Evolutionary conservation across 1,140 invertebrate species (phyloP).

Genomic region (Lordiphosa collinella): DNA sequence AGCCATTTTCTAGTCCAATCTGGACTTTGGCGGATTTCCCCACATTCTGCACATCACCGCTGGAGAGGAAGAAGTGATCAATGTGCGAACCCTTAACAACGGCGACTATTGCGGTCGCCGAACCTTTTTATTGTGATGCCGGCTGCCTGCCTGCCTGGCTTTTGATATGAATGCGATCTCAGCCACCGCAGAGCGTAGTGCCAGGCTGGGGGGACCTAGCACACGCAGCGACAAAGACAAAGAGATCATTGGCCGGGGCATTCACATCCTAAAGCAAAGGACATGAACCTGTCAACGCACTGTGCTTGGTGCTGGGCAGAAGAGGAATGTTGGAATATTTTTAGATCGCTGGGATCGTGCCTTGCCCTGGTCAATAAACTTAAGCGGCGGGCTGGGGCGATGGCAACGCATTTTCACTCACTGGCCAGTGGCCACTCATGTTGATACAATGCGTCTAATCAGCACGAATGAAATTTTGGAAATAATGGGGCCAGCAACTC

Average conservation of each 20-base stretch:
- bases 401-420: slow-evolving; percentile 10
- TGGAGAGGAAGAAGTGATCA: neutral
- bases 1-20: neutral
- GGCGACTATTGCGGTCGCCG: slow-evolving; percentile 11
- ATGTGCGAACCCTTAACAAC: slow-evolving; percentile 8
- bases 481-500: slow-evolving; percentile 36
- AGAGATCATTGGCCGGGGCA: slow-evolving; percentile 11
- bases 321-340: slow-evolving; percentile 7
- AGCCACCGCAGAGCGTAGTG: neutral
- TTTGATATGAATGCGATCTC: neutral
- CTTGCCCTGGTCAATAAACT: too few relatives aligned
- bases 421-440: neutral
- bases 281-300: slow-evolving; percentile 10
- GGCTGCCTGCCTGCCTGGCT: too few relatives aligned
- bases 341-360: slow-evolving; percentile 1
- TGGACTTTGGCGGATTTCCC: neutral
- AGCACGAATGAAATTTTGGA: slow-evolving; percentile 22
- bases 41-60: neutral
- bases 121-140: slow-evolving; percentile 7
- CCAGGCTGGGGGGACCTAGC: neutral
- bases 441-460: slow-evolving; percentile 43
- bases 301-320: neutral
- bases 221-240: neutral
- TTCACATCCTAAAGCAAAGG: slow-evolving; percentile 4
- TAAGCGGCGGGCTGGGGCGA: neutral